phyloP scores from a whole-genome alignment of 2,797 vertebrate species.

The Gallinago nigripennis region DNA sequence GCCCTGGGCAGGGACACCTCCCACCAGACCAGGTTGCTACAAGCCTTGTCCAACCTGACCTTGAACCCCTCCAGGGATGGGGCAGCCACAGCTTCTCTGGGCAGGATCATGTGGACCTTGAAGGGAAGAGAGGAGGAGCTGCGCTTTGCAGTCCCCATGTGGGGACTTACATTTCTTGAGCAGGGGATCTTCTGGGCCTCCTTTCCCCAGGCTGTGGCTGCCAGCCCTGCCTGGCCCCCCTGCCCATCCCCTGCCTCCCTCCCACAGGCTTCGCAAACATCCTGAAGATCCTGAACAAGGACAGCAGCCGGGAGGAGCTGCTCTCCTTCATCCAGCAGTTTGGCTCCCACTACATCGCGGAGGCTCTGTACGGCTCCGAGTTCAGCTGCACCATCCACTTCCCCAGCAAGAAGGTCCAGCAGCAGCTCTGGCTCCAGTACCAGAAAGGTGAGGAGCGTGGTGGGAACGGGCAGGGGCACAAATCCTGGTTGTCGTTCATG shows the following conservation, averaged over 20 bases:
- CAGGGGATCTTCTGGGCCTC: neutral
- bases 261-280: conserved; percentile 90
- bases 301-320: conserved; percentile 92
- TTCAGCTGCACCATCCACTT: conserved; percentile 96
- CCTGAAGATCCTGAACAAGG: conserved; percentile 90
- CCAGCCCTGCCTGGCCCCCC: neutral
- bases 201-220: neutral
- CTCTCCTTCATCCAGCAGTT: conserved; percentile 91
- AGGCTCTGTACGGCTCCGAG: conserved; percentile 94
- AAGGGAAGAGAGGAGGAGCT: neutral
- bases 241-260: neutral
- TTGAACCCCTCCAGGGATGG: no score
- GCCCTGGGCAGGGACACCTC: no score
- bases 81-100: no score
- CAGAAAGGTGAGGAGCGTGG: conserved; percentile 89
- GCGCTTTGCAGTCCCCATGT: rapidly evolving
- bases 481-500: rapidly evolving
- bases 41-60: no score
- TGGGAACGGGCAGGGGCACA: rapidly evolving
- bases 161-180: neutral
- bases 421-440: conserved; percentile 99
- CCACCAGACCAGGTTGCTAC: no score
- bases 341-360: conserved; percentile 93
- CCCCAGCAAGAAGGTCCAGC: conserved; percentile 97
- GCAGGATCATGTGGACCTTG: neutral